Evolutionary conservation across 2,888 invertebrate species (phyloP).

Genomic region (Tipula vernalis): DNA sequence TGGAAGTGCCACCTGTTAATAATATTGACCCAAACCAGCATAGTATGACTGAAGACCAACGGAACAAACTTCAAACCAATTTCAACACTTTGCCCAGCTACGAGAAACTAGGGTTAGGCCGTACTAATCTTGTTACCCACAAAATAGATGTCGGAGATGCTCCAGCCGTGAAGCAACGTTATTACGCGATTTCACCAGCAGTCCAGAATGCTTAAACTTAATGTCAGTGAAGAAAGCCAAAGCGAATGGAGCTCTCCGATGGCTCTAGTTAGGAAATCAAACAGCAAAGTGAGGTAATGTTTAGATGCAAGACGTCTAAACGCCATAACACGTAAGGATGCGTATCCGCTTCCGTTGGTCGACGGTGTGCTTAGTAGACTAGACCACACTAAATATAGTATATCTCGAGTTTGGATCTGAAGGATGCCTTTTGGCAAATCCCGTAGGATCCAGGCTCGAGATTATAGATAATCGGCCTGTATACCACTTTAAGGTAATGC

Average conservation of each 20-base stretch:
- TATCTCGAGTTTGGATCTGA: neutral
- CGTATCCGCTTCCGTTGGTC: neutral
- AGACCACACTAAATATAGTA: neutral
- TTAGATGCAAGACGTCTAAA: too few species aligned
- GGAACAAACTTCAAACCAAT: neutral
- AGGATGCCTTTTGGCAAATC: neutral
- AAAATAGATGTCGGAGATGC: neutral
- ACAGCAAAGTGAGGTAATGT: too few species aligned
- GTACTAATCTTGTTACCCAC: neutral
- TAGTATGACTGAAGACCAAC: neutral
- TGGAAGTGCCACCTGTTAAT: too few species aligned
- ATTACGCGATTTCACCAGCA: too few species aligned
- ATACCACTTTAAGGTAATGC: too few species aligned
- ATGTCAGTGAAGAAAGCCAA: too few species aligned
- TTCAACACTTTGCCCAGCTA: neutral
- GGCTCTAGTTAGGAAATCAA: too few species aligned
- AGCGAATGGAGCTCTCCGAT: too few species aligned
- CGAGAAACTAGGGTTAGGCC: neutral
- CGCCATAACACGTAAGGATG: too few species aligned
- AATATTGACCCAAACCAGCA: too few species aligned
- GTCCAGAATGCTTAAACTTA: too few species aligned
- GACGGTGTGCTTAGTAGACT: neutral
- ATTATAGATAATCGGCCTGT: neutral
- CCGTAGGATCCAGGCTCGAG: neutral
- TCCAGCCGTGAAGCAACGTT: too few species aligned